Conservation (phyloP, 1,140 invertebrate genomes). For the Zaprionus kolodkinae region DNA sequence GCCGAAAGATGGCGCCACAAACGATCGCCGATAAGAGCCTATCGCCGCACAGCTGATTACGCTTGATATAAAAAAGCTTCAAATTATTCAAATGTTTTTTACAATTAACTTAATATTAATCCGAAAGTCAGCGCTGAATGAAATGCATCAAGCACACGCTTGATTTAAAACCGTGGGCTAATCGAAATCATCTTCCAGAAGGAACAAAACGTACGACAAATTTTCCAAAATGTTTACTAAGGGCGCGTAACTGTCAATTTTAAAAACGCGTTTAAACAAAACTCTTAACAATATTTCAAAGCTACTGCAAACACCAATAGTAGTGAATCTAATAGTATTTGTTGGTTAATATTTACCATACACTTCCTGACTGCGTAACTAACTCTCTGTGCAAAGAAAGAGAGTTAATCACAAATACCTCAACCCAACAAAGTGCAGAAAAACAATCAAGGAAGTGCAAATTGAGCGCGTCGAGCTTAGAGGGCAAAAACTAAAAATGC, state of each 20-base stretch:
- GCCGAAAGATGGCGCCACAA: no score
- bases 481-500: conserved; percentile 23
- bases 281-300: neutral
- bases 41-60: no score
- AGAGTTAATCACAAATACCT: conserved; percentile 25
- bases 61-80: no score
- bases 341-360: conserved; percentile 57
- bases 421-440: conserved; percentile 4
- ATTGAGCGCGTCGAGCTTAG: conserved; percentile 43
- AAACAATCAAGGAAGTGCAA: conserved; percentile 42
- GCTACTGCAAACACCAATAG: conserved; percentile 13
- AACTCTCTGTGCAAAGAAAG: conserved; percentile 33
- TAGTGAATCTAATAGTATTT: conserved; percentile 27
- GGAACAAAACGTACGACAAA: no score
- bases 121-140: no score
- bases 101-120: no score
- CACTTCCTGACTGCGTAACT: conserved; percentile 56
- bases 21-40: no score
- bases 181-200: no score
- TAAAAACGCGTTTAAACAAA: conserved; percentile 28
- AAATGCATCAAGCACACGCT: no score
- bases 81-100: no score
- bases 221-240: no score
- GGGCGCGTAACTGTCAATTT: neutral
- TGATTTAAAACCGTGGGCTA: no score